Evolutionary conservation across 2,888 invertebrate genomes (phyloP).

Genomic region (Heliconius hortense): DNA sequence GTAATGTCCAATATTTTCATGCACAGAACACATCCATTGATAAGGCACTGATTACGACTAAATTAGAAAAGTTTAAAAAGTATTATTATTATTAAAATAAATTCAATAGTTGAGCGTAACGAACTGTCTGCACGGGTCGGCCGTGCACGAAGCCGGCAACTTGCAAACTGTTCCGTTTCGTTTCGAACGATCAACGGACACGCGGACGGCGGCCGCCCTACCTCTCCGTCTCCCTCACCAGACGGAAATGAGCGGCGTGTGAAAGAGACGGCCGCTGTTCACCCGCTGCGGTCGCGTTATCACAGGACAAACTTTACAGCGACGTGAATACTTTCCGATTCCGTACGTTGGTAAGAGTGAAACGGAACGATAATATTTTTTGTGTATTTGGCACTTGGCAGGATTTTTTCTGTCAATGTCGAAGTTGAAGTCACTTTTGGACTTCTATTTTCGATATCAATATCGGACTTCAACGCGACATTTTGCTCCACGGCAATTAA

Average conservation of each 20-base stretch:
- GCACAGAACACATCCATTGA: slow-evolving; percentile 77
- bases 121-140: slow-evolving; percentile 70
- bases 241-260: slow-evolving; percentile 52
- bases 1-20: slow-evolving; percentile 63
- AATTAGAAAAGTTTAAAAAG: slow-evolving; percentile 61
- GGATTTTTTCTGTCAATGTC: slow-evolving; percentile 66
- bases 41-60: slow-evolving; percentile 71
- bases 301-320: slow-evolving; percentile 76
- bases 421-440: slow-evolving; percentile 59
- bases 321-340: slow-evolving; percentile 69
- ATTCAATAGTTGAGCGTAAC: slow-evolving; percentile 72
- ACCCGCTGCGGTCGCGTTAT: slow-evolving; percentile 66
- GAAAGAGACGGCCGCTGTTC: slow-evolving; percentile 63
- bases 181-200: slow-evolving; percentile 74
- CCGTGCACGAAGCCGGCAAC: slow-evolving; percentile 78
- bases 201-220: slow-evolving; percentile 76
- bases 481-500: neutral
- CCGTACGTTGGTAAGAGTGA: slow-evolving; percentile 70
- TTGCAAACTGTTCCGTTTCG: slow-evolving; percentile 78
- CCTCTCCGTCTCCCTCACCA: slow-evolving; percentile 73
- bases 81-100: slow-evolving; percentile 54
- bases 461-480: slow-evolving; percentile 23
- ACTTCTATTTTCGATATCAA: slow-evolving; percentile 68
- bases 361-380: slow-evolving; percentile 70
- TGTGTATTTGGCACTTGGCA: slow-evolving; percentile 76